These are phyloP conservation scores for Callosobruchus maculatus DNA, from an alignment of 2,888 invertebrate genomes.

Conservation along the genomic window DNA sequence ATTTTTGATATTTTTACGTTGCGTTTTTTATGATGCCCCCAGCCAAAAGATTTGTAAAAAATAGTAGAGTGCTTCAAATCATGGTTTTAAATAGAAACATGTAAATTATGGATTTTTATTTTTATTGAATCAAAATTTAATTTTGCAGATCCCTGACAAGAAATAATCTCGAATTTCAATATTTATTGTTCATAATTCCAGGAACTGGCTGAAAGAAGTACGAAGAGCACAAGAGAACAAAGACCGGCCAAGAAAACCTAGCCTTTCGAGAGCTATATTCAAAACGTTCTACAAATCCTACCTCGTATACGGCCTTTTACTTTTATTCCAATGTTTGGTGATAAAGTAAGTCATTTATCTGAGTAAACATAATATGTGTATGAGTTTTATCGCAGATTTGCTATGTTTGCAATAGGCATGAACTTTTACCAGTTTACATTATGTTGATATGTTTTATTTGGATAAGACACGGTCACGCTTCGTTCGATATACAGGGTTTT, in stretches of 20 bases:
- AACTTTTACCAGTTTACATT: not conserved
- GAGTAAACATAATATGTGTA: not conserved
- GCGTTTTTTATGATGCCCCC: too few relatives aligned
- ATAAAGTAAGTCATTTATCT: slow-evolving; percentile 51
- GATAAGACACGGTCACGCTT: too few relatives aligned
- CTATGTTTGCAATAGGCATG: not conserved
- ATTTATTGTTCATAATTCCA: not conserved
- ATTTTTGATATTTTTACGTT: too few relatives aligned
- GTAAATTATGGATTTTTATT: too few relatives aligned
- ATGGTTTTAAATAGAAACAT: too few relatives aligned
- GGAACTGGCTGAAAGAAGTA: slow-evolving; percentile 54
- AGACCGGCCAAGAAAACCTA: slow-evolving; percentile 54
- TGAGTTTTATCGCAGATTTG: not conserved
- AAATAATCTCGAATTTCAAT: too few relatives aligned
- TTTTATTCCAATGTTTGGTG: slow-evolving; percentile 56
- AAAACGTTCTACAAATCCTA: slow-evolving; percentile 60
- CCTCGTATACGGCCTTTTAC: slow-evolving; percentile 56
- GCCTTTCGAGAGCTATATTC: slow-evolving; percentile 57
- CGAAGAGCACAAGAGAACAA: slow-evolving; percentile 52
- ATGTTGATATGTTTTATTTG: not conserved
- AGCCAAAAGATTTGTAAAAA: too few relatives aligned
- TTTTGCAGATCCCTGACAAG: too few relatives aligned
- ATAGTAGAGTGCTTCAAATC: too few relatives aligned
- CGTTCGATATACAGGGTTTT: too few relatives aligned
- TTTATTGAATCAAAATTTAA: too few relatives aligned